These are phyloP conservation scores for Rhinichthys klamathensis DNA, from an alignment of 2,113 vertebrate species.

Conservation along the genomic window DNA sequence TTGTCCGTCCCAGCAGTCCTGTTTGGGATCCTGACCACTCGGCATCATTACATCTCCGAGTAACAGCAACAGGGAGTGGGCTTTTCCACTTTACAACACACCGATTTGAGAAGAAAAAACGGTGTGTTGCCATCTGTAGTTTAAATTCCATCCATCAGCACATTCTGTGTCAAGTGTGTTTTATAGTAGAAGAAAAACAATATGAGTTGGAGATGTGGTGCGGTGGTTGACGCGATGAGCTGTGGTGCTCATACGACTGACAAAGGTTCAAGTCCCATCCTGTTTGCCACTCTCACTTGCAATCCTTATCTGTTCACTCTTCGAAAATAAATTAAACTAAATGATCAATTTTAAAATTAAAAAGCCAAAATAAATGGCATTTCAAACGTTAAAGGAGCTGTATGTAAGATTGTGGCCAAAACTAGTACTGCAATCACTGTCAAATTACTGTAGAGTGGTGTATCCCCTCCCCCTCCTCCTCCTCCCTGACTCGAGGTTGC, in stretches of 20 bases:
- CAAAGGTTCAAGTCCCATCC: background rate
- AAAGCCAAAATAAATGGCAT: background rate
- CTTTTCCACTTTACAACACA: conserved; percentile 12
- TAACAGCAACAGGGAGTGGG: background rate
- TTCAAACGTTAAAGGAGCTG: no score
- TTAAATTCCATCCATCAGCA: background rate
- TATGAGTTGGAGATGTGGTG: background rate
- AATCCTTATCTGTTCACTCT: background rate
- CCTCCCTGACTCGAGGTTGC: no score
- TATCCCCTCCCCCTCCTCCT: no score
- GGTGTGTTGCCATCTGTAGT: background rate
- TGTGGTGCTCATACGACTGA: background rate
- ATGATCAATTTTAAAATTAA: background rate
- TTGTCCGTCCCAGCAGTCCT: conserved; percentile 51
- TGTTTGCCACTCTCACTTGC: background rate
- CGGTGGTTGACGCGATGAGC: background rate
- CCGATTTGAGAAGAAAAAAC: background rate
- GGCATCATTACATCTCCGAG: background rate
- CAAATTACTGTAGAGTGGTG: no score
- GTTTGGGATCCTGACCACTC: conserved; percentile 4
- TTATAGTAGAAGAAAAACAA: background rate
- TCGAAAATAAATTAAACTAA: background rate
- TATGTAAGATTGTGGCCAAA: no score
- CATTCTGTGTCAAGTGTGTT: background rate
- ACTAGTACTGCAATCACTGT: no score